A percentile compares a stretch with the other conserved stretches of the same genome.
Evolutionary conservation across 2,797 vertebrate genomes (phyloP).

Genomic region (Pangasius larnaudii): DNA sequence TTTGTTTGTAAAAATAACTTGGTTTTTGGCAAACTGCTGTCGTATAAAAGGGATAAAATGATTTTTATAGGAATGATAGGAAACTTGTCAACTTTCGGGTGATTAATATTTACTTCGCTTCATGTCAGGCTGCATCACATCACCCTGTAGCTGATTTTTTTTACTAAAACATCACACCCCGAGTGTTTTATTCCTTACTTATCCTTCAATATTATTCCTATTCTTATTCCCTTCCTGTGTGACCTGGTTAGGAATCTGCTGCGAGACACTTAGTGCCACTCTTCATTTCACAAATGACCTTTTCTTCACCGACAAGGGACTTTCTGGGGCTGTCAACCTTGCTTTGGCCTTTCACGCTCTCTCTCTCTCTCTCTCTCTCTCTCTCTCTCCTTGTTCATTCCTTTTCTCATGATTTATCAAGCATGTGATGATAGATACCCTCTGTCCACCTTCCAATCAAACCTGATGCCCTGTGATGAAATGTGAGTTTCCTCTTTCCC

Average conservation of each 20-base stretch:
- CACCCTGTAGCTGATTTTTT: neutral
- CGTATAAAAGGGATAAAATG: no score
- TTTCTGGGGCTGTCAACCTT: neutral
- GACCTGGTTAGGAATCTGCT: neutral
- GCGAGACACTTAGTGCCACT: no score
- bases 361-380: neutral
- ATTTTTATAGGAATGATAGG: no score
- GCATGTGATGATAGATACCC: neutral
- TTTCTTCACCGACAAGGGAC: neutral
- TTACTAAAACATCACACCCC: neutral
- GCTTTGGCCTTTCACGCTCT: neutral
- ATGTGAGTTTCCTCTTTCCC: neutral
- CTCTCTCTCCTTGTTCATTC: no score
- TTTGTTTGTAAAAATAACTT: no score
- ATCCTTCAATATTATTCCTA: neutral
- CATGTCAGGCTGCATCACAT: neutral
- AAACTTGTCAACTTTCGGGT: neutral
- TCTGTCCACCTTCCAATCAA: neutral
- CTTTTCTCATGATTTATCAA: neutral
- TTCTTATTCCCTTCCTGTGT: neutral
- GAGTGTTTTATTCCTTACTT: neutral
- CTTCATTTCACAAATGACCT: conserved; percentile 1
- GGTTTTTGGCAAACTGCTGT: neutral
- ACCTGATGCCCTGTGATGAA: neutral
- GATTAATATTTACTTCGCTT: neutral